Evolutionary conservation across 1,140 invertebrate genomes (phyloP).

Genomic region (Ridgeia piscesae): DNA sequence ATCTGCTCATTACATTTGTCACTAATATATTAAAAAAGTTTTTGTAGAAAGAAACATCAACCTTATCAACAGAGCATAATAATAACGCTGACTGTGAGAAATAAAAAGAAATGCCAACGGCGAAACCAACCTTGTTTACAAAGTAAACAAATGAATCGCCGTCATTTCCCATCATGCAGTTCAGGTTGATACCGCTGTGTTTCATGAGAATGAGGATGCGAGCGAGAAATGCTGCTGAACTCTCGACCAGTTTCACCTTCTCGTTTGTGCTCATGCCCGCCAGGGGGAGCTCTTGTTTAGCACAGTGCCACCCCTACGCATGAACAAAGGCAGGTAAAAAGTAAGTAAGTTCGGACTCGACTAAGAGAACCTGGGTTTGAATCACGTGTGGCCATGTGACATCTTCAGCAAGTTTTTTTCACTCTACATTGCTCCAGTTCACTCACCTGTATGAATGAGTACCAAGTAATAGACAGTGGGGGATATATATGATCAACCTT

Average conservation of each 20-base stretch:
- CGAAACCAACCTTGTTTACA: not conserved
- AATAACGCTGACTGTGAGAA: no score
- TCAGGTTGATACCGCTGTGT: not conserved
- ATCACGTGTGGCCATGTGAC: no score
- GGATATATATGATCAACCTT: no score
- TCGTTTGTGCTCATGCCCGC: not conserved
- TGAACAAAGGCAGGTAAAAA: not conserved
- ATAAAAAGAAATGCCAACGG: not conserved
- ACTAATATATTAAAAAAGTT: no score
- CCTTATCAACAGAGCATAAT: no score
- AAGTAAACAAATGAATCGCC: not conserved
- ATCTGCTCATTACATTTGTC: no score
- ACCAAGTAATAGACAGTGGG: no score
- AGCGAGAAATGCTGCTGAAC: not conserved
- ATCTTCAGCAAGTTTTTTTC: no score
- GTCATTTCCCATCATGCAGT: not conserved
- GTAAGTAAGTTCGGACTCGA: not conserved
- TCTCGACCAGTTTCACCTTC: not conserved
- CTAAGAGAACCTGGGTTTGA: no score
- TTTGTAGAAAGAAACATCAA: no score
- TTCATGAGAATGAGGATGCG: not conserved
- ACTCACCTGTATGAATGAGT: no score
- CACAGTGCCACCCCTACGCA: not conserved
- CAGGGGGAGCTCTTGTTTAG: not conserved
- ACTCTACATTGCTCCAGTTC: no score